Evolutionary conservation across 2,888 invertebrate genomes (phyloP).

Genomic region (Eupithecia insigniata): DNA sequence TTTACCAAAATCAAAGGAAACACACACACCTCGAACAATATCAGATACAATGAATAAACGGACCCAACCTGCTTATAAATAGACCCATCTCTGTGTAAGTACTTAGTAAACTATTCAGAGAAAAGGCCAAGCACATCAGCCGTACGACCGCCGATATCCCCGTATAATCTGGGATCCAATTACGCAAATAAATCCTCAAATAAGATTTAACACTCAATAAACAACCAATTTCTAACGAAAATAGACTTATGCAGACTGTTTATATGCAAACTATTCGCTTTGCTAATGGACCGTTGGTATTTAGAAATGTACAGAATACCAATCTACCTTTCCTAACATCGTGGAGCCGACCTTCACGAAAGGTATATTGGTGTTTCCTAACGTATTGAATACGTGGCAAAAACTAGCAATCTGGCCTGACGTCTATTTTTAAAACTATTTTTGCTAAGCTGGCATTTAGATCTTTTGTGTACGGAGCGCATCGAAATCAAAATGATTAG

Average conservation of each 20-base stretch:
- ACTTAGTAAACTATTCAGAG: conserved; percentile 25
- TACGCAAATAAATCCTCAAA: conserved; percentile 51
- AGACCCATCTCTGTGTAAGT: conserved; percentile 14
- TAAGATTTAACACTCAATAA: conserved; percentile 52
- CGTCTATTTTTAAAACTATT: not conserved
- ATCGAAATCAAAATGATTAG: not conserved
- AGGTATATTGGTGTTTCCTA: too few species aligned
- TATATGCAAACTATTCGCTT: not conserved
- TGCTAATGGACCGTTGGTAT: not conserved
- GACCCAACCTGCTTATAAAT: conserved; percentile 10
- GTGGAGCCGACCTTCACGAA: too few species aligned
- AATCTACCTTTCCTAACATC: not conserved
- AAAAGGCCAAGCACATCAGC: conserved; percentile 24
- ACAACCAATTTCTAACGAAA: conserved; percentile 43
- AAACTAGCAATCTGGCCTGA: not conserved
- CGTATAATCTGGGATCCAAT: conserved; percentile 51
- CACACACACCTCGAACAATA: not conserved
- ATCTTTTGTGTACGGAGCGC: too few species aligned
- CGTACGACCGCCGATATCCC: conserved; percentile 23
- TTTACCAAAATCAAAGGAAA: not conserved
- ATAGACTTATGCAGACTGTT: conserved; percentile 34
- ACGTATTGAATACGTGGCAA: not conserved
- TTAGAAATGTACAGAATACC: not conserved
- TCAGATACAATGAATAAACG: not conserved
- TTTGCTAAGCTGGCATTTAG: not conserved